Conservation (phyloP, 2,797 vertebrate genomes). For the Mormyrus proboscirostris region DNA sequence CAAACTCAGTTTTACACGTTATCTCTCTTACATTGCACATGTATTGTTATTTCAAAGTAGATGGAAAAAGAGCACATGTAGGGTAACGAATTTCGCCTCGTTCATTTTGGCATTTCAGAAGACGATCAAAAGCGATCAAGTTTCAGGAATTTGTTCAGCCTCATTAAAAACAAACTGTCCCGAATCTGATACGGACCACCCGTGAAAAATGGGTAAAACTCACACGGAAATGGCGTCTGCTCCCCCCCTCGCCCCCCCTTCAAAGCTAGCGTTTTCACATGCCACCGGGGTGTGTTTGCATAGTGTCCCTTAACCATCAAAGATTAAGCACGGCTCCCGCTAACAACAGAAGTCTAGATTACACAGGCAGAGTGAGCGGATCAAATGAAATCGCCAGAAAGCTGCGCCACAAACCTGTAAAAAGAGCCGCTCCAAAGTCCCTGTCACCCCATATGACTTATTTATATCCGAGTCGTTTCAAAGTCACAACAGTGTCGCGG, state of each 20-base stretch:
- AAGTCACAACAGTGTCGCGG: constrained; percentile 8
- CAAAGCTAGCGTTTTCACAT: constrained; percentile 1
- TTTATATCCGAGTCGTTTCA: constrained; percentile 10
- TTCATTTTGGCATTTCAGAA: constrained; percentile 18
- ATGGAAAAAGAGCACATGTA: constrained; percentile 11
- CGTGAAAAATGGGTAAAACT: neutral
- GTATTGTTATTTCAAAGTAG: neutral
- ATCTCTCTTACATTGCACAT: neutral
- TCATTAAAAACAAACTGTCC: constrained; percentile 8
- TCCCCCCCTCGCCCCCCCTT: neutral
- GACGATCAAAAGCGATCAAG: neutral
- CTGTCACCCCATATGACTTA: constrained; percentile 8
- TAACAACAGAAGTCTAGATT: constrained; percentile 15
- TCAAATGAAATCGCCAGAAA: neutral
- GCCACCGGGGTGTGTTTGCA: neutral
- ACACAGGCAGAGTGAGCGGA: constrained; percentile 15
- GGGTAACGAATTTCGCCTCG: neutral
- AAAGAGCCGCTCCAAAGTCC: neutral
- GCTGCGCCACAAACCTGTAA: neutral
- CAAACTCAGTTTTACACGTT: neutral
- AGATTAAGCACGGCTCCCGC: constrained; percentile 12
- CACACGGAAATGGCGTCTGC: neutral
- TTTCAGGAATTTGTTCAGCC: constrained; percentile 1
- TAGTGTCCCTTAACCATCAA: neutral
- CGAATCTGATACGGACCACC: neutral